Base-by-base conservation (phyloP, 2,113 vertebrate species). In the Leucosticte australis region DNA sequence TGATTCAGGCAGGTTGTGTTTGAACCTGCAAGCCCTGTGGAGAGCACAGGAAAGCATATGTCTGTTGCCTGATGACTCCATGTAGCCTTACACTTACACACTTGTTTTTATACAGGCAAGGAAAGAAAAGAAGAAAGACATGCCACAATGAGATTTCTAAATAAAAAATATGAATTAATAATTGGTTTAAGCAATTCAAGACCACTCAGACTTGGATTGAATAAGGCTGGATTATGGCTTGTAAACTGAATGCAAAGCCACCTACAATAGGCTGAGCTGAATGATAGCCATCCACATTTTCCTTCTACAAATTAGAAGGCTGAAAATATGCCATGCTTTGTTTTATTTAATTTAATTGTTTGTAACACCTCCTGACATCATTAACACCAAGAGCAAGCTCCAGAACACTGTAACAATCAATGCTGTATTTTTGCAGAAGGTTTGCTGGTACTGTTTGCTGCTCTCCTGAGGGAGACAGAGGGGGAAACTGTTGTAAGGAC, bases 1-100 rank as follows among this genome's bases (percentile, higher is more conserved):
- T 73, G 92, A 97, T 97, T 97, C 93, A 93, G 95, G 89, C 93
- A 98, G 97, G 92, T 97, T 97, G 92, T 89, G 59, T 97, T 97
- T 97, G 97, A 98, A 98, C 93, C 95, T 92, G 59, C 78, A 94
- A 97, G 89, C 80, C 81, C 95, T 59, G 46, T 86, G 74, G 96
- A 97, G 96, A 89, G 83, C 79, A 41, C 70, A 94, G 81, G 81
- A 91, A 96, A 95, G 74, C 73, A 30, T 77, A 84, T 94, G 90
- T 87, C 87, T 96, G 62, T 74, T 90, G 62, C 90, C 71, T 93
- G 93, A 95, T 71, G 93, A 83, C 81, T 82, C 62, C 65, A 83
- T 33, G 35, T 57, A 86, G 79, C 57, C 65, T 96, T 91, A 90
- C 57, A 62, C 27, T 82, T 50, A 19, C 5, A 30, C 26, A 47